A percentile compares a stretch with the other conserved stretches of the same genome.
These are phyloP conservation scores for Orthosia gothica DNA, from an alignment of 2,888 invertebrate species.

Conservation along the genomic window DNA sequence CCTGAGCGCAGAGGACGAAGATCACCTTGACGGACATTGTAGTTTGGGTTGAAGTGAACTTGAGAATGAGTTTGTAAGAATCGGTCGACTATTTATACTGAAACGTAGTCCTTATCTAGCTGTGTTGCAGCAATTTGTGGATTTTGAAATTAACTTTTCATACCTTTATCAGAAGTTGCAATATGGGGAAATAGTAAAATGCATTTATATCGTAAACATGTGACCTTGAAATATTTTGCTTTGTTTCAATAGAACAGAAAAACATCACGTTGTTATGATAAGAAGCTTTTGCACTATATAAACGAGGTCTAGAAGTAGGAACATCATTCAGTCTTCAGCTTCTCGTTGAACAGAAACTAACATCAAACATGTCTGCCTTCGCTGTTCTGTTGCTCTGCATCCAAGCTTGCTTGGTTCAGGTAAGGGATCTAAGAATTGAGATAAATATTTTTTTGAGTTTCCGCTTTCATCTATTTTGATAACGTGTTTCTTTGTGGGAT, in stretches of 20 bases:
- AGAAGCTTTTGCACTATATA: constrained; percentile 27
- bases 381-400: constrained; percentile 71
- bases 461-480: no score
- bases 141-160: constrained; percentile 5
- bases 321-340: constrained; percentile 45
- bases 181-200: constrained; percentile 6
- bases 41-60: constrained; percentile 21
- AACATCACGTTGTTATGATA: constrained; percentile 18
- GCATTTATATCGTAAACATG: not conserved
- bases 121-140: constrained; percentile 10
- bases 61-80: constrained; percentile 32
- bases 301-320: constrained; percentile 2
- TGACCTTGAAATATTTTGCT: no score
- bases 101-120: constrained; percentile 17
- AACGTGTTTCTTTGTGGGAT: no score
- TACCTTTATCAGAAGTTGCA: constrained; percentile 5
- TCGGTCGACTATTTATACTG: constrained; percentile 31
- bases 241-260: no score
- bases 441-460: not conserved
- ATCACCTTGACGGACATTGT: constrained; percentile 39
- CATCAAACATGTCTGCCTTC: constrained; percentile 70
- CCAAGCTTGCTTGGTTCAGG: constrained; percentile 75
- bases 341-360: constrained; percentile 37
- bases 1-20: constrained; percentile 40
- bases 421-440: constrained; percentile 16